These are phyloP conservation scores for Gordius sp. DNA, from an alignment of 2,888 invertebrate genomes.

Conservation along the genomic window DNA sequence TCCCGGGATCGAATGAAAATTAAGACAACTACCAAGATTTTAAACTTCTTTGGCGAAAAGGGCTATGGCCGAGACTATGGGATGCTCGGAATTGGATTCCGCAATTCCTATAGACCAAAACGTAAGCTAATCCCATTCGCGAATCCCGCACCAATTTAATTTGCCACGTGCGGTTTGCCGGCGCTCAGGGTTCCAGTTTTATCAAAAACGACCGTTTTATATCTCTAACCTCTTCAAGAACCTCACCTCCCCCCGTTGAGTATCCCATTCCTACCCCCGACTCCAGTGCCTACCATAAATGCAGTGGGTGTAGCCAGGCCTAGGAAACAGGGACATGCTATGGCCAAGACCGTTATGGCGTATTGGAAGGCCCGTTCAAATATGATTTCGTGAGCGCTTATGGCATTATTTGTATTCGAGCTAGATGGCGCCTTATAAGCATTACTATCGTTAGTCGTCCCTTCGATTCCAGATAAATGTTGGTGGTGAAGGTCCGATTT, in stretches of 20 bases:
- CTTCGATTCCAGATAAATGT: too few relatives aligned
- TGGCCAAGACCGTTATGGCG: slow-evolving; percentile 78
- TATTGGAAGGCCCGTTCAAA: slow-evolving; percentile 80
- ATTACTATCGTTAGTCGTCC: too few relatives aligned
- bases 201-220: slow-evolving; percentile 81
- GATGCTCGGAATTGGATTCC: slow-evolving; percentile 80
- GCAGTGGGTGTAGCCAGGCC: slow-evolving; percentile 96
- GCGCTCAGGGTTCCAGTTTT: slow-evolving; percentile 85
- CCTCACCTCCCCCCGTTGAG: slow-evolving; percentile 77
- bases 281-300: slow-evolving; percentile 79
- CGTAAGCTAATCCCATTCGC: slow-evolving; percentile 38
- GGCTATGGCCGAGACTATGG: slow-evolving; percentile 70
- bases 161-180: not conserved
- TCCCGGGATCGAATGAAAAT: slow-evolving; percentile 59
- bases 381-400: slow-evolving; percentile 46
- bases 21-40: too few relatives aligned
- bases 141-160: slow-evolving; percentile 38
- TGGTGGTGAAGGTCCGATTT: too few relatives aligned
- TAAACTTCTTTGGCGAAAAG: slow-evolving; percentile 44
- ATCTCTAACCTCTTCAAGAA: slow-evolving; percentile 84
- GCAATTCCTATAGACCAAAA: slow-evolving; percentile 60
- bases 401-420: too few relatives aligned
- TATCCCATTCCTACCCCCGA: slow-evolving; percentile 76
- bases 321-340: slow-evolving; percentile 89
- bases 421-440: too few relatives aligned